These are phyloP conservation scores for Agrotis exclamationis DNA, from an alignment of 2,888 invertebrate species.

Conservation along the genomic window DNA sequence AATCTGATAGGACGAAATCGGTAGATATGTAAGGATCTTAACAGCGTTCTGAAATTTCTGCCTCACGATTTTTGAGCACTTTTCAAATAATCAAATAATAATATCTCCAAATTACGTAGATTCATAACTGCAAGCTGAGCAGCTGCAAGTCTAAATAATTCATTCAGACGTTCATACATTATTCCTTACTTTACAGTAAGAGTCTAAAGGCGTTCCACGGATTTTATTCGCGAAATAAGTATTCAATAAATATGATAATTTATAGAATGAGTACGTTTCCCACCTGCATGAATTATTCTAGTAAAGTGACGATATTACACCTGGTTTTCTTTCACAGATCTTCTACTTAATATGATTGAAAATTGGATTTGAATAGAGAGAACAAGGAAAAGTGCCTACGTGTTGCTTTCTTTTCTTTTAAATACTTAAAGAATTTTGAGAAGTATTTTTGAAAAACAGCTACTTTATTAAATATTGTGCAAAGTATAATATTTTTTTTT, in stretches of 20 bases:
- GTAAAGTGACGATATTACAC: slow-evolving; percentile 44
- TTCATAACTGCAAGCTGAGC: too few species aligned
- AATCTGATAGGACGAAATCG: too few species aligned
- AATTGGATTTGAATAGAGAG: background rate
- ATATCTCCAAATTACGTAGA: too few species aligned
- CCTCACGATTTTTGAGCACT: too few species aligned
- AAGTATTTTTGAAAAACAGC: too few species aligned
- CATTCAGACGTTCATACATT: slow-evolving; percentile 22
- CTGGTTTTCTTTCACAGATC: slow-evolving; percentile 33
- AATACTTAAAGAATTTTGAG: background rate
- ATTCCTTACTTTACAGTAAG: background rate
- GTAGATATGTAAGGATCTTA: too few species aligned
- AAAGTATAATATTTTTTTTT: too few species aligned
- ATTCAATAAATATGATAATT: slow-evolving; percentile 64
- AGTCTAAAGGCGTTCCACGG: slow-evolving; percentile 28
- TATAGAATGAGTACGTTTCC: slow-evolving; percentile 37
- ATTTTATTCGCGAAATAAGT: slow-evolving; percentile 48
- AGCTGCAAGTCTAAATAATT: background rate
- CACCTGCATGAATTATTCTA: slow-evolving; percentile 33
- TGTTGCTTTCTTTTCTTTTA: too few species aligned
- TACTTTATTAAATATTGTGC: too few species aligned
- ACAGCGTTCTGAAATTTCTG: too few species aligned
- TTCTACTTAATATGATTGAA: slow-evolving; percentile 5
- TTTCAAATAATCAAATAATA: too few species aligned
- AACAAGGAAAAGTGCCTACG: background rate